These are phyloP conservation scores for Stenopsyche tienmushanensis DNA, from an alignment of 1,140 invertebrate species.

Conservation along the genomic window DNA sequence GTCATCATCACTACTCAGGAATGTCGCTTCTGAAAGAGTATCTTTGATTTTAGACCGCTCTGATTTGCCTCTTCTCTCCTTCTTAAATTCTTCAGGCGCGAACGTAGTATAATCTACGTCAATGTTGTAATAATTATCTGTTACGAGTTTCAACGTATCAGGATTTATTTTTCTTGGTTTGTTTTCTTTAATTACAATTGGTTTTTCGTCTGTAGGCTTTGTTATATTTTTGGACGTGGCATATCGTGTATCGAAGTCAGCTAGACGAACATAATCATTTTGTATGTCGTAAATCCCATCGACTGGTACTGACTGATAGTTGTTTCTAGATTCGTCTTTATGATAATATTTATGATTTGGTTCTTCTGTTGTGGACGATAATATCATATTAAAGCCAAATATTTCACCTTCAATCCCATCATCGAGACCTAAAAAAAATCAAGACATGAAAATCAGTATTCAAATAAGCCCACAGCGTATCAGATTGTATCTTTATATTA, in stretches of 20 bases:
- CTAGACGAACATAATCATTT: slow-evolving; percentile 30
- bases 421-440: slow-evolving; percentile 54
- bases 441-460: background rate
- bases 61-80: too few species aligned
- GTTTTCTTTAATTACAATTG: background rate
- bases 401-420: slow-evolving; percentile 68
- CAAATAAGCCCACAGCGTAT: background rate
- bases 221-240: too few species aligned
- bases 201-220: too few species aligned
- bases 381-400: slow-evolving; percentile 65
- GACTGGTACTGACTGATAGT: background rate
- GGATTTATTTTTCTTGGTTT: background rate
- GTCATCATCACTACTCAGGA: background rate
- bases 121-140: slow-evolving; percentile 32
- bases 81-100: background rate
- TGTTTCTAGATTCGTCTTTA: slow-evolving; percentile 12
- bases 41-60: background rate
- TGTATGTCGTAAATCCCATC: slow-evolving; percentile 8
- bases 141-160: slow-evolving; percentile 13
- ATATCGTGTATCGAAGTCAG: slow-evolving; percentile 20
- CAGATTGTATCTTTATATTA: too few species aligned
- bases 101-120: slow-evolving; percentile 25
- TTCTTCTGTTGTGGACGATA: slow-evolving; percentile 52
- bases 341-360: slow-evolving; percentile 38
- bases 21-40: background rate